Percentiles rank a stretch among this genome's conserved stretches.
phyloP scores from a whole-genome alignment of 2,113 vertebrate species.

The Lota lota region DNA sequence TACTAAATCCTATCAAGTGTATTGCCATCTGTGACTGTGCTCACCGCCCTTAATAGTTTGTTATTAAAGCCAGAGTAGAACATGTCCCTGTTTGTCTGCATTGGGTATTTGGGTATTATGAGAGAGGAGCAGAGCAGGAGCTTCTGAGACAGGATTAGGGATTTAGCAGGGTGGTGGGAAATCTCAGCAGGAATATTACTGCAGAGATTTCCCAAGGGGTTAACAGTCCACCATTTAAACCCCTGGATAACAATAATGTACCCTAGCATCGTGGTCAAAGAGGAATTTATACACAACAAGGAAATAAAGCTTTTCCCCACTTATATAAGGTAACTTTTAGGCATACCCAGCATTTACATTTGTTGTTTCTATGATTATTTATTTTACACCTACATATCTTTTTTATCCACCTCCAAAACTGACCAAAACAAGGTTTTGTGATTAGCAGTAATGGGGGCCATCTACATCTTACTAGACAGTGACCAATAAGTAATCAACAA shows the following conservation, averaged over 20 bases:
- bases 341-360: too few relatives aligned
- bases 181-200: slow-evolving; percentile 36
- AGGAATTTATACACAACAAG: too few relatives aligned
- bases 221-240: slow-evolving; percentile 9
- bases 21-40: slow-evolving; percentile 43
- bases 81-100: slow-evolving; percentile 34
- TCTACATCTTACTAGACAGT: too few relatives aligned
- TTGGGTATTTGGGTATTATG: slow-evolving; percentile 14
- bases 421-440: too few relatives aligned
- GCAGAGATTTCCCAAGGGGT: slow-evolving; percentile 26
- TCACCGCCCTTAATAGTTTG: slow-evolving; percentile 37
- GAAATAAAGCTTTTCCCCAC: too few relatives aligned
- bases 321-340: too few relatives aligned
- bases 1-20: slow-evolving; percentile 62
- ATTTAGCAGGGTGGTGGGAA: slow-evolving; percentile 45
- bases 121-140: slow-evolving; percentile 30
- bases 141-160: slow-evolving; percentile 48
- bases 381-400: too few relatives aligned
- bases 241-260: background rate
- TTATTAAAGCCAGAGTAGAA: slow-evolving; percentile 29
- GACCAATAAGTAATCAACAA: too few relatives aligned
- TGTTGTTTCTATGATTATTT: too few relatives aligned
- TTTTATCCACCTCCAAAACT: too few relatives aligned
- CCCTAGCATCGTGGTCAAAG: too few relatives aligned
- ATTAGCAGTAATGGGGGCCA: too few relatives aligned